Evolutionary conservation across 2,797 vertebrate genomes (phyloP), one percentile per base, ranked within the genome.

Genomic region (Macropodus opercularis): DNA sequence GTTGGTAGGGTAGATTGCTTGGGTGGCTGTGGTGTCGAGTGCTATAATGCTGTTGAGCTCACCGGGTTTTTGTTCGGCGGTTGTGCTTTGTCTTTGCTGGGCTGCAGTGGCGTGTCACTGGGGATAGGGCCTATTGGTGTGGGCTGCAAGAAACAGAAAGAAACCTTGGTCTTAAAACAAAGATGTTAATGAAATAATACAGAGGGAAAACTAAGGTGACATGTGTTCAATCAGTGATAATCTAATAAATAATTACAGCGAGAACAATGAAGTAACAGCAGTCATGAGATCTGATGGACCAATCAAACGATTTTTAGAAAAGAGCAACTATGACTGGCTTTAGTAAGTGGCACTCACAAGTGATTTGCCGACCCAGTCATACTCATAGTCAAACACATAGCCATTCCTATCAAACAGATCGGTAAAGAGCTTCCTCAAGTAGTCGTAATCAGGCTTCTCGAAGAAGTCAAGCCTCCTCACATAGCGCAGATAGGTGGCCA

Each of bases 281-380:
- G 44, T 21, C 2, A 3, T 48, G 7, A 63, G 17, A 40, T 17
- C 0, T 17, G 13, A 51, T 34, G 12, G 31, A 4, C 7, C 24
- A 66, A 54, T 52, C 38, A 42, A 44, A 19, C 6, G 18, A 51
- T 46, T 32, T n/a, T 47, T 14, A 47, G 14, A n/a, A 24, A 42
- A 8, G 22, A 63, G 32, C 18, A 3, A n/a, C n/a, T n/a, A n/a
- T n/a, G 26, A 49, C 43, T 35, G 23, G 57, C 19, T 41, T 63
- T 36, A 12, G 44, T 17, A 56, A 76, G 40, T 48, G 51, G 58
- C 27, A 90, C 96, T 91, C 89, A 99, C 97, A 64, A 99, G 92
- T n/a, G 95, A 94, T 72, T 99, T 98, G 81, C 97, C 96, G n/a
- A 97, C 96, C 97, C 97, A 99, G 92, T 99, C 96, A 1, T 99